These are phyloP conservation scores for Lota lota DNA, from an alignment of 2,113 vertebrate genomes.

Conservation along the genomic window DNA sequence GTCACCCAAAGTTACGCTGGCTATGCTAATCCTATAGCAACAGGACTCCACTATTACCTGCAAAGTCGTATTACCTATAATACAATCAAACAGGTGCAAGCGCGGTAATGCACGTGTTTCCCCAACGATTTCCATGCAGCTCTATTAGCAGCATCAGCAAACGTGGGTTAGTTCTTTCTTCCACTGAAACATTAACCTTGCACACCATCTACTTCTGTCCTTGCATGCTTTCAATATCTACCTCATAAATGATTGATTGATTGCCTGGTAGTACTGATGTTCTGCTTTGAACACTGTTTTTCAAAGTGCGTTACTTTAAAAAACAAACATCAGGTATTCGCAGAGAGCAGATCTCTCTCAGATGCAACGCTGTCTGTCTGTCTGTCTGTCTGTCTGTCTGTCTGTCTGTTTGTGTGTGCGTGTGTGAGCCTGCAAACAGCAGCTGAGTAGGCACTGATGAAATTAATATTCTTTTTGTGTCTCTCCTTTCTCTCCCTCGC, in stretches of 20 bases:
- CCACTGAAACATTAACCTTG: neutral
- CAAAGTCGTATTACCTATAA: neutral
- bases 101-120: neutral
- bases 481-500: neutral
- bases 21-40: neutral
- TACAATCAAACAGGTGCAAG: neutral
- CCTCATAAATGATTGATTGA: neutral
- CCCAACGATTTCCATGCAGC: neutral
- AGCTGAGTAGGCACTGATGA: slow-evolving; percentile 1
- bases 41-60: neutral
- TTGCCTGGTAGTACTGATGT: neutral
- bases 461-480: slow-evolving; percentile 2
- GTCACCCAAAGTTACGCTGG: neutral
- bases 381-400: slow-evolving; percentile 12
- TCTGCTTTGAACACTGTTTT: neutral
- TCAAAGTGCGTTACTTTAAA: neutral
- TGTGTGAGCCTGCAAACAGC: neutral
- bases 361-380: no score
- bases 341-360: no score
- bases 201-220: neutral
- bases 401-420: slow-evolving; percentile 4
- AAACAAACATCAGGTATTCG: neutral
- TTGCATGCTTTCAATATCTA: neutral
- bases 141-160: neutral
- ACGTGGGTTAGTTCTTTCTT: neutral